phyloP scores from a whole-genome alignment of 2,797 vertebrate species.

The Sebastes diploproa region DNA sequence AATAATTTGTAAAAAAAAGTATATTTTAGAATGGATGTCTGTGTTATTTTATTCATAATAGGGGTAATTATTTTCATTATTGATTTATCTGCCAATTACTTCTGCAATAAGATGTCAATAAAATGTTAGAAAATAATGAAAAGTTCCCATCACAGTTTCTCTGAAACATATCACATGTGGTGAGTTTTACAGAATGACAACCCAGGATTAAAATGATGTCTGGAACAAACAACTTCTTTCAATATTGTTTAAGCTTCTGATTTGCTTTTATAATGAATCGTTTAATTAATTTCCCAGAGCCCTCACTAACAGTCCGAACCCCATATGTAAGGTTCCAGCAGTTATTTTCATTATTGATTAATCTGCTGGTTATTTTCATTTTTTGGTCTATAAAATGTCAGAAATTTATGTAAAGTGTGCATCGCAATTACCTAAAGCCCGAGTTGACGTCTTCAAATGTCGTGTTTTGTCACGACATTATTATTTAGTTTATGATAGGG shows the following conservation, averaged over 20 bases:
- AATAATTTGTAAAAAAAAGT: neutral
- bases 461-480: neutral
- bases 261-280: neutral
- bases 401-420: neutral
- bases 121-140: neutral
- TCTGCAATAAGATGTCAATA: neutral
- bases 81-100: neutral
- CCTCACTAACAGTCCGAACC: neutral
- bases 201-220: neutral
- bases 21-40: neutral
- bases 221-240: neutral
- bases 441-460: neutral
- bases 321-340: neutral
- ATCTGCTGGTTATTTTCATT: neutral
- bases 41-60: neutral
- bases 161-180: neutral
- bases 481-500: neutral
- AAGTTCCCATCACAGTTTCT: neutral
- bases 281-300: neutral
- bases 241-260: neutral
- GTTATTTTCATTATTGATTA: neutral
- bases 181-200: neutral
- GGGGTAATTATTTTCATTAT: neutral
- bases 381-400: neutral
- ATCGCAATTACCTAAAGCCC: neutral